Percentiles rank a stretch among this genome's conserved stretches.
Evolutionary conservation across 1,140 invertebrate genomes (phyloP).

Genomic region (Zaprionus kolodkinae): DNA sequence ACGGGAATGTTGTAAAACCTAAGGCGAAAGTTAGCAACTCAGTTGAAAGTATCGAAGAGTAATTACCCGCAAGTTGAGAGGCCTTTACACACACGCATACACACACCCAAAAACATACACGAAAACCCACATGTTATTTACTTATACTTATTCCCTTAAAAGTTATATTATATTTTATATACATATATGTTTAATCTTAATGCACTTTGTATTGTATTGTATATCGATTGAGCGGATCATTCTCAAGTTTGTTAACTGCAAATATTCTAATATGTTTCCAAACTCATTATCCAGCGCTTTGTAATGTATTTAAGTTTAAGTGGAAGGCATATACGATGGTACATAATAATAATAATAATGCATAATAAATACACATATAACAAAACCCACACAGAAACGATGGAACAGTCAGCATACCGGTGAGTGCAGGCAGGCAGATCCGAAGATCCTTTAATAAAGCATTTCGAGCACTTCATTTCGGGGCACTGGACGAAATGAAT

Average conservation of each 20-base stretch:
- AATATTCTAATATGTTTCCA: constrained; percentile 59
- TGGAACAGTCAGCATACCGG: not conserved
- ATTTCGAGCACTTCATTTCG: constrained; percentile 75
- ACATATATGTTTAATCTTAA: constrained; percentile 57
- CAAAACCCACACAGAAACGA: not conserved
- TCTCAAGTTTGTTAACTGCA: constrained; percentile 61
- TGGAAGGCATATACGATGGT: constrained; percentile 63
- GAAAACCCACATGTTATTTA: constrained; percentile 56
- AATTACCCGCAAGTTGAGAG: constrained; percentile 44
- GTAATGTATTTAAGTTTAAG: constrained; percentile 72
- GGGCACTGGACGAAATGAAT: constrained; percentile 63
- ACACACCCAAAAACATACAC: constrained; percentile 44
- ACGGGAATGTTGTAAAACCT: constrained; percentile 38
- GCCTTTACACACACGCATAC: constrained; percentile 41
- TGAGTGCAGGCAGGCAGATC: constrained; percentile 41
- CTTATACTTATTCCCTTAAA: constrained; percentile 58
- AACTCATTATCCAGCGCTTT: constrained; percentile 70
- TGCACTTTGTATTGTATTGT: constrained; percentile 76
- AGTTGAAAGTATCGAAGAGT: constrained; percentile 56
- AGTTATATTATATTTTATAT: constrained; percentile 70
- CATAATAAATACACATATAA: constrained; percentile 56
- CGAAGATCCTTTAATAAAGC: constrained; percentile 56
- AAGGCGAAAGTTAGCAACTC: constrained; percentile 37
- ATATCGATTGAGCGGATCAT: constrained; percentile 53
- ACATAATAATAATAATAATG: constrained; percentile 65